phyloP scores from a whole-genome alignment of 2,797 vertebrate genomes.

The Vireo griseus region DNA sequence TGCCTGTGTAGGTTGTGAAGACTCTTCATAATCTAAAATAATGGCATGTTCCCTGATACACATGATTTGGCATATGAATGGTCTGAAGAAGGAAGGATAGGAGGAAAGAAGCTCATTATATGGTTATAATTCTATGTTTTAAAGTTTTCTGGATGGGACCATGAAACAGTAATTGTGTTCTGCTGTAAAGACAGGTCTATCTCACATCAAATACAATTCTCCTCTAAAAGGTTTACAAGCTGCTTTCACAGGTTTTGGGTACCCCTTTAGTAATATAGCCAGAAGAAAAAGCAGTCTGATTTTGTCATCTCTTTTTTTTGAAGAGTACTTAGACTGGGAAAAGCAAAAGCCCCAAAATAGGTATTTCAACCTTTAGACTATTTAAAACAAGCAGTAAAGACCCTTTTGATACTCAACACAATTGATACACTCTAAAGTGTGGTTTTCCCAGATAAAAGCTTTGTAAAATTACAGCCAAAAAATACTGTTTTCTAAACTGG shows the following conservation, averaged over 20 bases:
- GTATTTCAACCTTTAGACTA: neutral
- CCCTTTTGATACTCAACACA: neutral
- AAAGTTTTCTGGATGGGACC: neutral
- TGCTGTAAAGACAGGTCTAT: neutral
- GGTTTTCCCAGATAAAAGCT: neutral
- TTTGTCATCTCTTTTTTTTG: neutral
- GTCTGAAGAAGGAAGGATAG: neutral
- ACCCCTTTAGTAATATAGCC: neutral
- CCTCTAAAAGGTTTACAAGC: neutral
- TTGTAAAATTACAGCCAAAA: neutral
- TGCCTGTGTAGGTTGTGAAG: neutral
- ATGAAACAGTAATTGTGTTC: neutral
- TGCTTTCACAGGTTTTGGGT: neutral
- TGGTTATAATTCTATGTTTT: neutral
- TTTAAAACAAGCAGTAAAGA: neutral
- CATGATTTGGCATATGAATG: neutral
- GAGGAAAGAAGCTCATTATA: neutral
- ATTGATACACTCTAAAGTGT: neutral
- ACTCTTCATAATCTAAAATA: neutral
- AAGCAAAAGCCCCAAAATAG: accelerated
- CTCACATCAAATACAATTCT: accelerated
- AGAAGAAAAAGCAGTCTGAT: neutral
- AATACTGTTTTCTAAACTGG: neutral
- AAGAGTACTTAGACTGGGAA: neutral
- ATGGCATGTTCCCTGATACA: neutral